Base-by-base conservation (phyloP, 2,888 invertebrate genomes). In the Melangyna quadrimaculata region DNA sequence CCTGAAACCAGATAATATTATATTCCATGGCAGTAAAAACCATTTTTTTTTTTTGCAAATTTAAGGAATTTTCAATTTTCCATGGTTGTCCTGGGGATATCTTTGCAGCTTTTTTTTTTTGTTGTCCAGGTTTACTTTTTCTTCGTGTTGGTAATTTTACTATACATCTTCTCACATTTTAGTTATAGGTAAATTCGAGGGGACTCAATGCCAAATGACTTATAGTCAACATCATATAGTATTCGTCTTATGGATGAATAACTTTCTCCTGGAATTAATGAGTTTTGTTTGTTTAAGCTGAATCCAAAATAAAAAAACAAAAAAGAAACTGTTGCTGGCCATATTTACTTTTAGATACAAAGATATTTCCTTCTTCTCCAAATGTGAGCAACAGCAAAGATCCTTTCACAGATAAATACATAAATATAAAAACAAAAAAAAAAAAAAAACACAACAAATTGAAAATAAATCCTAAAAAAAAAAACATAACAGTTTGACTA, bases 191-290 rank as follows among this genome's bases (percentile, higher is more conserved):
- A n/a, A 9, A 32, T 32, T 8, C 7, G 9, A 32, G 9, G 9
- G 32, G 9, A 7, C 22, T 75, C 48, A 63, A 77, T 65, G 63
- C 45, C 61, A 78, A 55, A 73, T 78, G 82, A 82, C 72, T 73
- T 48, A 48, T 73, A 78, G 69, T 63, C 57, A 61, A 78, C 69
- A 73, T 78, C 55, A 78, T 82, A n/a, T n/a, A n/a, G n/a, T n/a
- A 82, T 82, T 83, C 82, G 29, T 73, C 69, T 63, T 74, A 69
- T 63, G 73, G 78, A 69, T 83, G 82, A 73, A 83, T 82, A 73
- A 69, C 29, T 83, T 78, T 78, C 45, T 70, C 78, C 69, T 78
- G 43, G 63, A 78, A 82, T 70, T 78, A 82, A 82, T 82, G 78
- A 82, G 57, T 63, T 78, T 73, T 78, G 69, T 73, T 78, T 78